Base-by-base conservation (phyloP, 2,797 vertebrate genomes). In the Taeniopygia guttata region DNA sequence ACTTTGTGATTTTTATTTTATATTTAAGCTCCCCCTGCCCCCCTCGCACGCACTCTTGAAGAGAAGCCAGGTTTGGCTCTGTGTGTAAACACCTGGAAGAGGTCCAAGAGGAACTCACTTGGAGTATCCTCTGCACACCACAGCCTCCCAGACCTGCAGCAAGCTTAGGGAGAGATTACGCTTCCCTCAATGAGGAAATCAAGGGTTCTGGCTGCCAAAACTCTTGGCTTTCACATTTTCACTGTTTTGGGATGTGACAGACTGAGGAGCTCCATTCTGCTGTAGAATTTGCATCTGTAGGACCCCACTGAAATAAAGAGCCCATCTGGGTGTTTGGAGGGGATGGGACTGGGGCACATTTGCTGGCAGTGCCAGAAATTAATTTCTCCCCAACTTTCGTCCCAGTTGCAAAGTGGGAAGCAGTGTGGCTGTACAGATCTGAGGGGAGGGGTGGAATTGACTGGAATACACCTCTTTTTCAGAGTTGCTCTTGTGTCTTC, bases 71-170 rank as follows among this genome's bases (percentile, higher is more conserved):
- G 94, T 97, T 98, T 97, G 97, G 97, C 96, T 96, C 95, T 94
- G 97, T 97, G 97, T 98, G 97, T 97, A 97, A 98, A 98, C 97
- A 97, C 97, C 97, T 98, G 98, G 98, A 97, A 60, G 73, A 11
- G 60, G 43, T 97, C 97, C 98, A 98, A 94, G 95, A 97, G 97
- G 89, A 95, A 95, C 95, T 97, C 96, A 96, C 95, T 97, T 38
- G 75, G 96, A 93, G 81, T 95, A 97, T 97, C 97, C 97, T 97
- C 95, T 74, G 42, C 95, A 93, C 62, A 60, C 92, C 93, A 87
- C 95, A 95, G 96, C 87, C 93, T 96, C 97, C 96, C 93, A 95
- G 92, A 96, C 96, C 93, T 94, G 93, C 90, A 93, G 84, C 86
- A 93, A 96, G 93, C 83, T 94, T 95, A 91, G 96, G 95, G 96